phyloP scores from a whole-genome alignment of 2,888 invertebrate genomes.

The Yponomeuta evonymella region DNA sequence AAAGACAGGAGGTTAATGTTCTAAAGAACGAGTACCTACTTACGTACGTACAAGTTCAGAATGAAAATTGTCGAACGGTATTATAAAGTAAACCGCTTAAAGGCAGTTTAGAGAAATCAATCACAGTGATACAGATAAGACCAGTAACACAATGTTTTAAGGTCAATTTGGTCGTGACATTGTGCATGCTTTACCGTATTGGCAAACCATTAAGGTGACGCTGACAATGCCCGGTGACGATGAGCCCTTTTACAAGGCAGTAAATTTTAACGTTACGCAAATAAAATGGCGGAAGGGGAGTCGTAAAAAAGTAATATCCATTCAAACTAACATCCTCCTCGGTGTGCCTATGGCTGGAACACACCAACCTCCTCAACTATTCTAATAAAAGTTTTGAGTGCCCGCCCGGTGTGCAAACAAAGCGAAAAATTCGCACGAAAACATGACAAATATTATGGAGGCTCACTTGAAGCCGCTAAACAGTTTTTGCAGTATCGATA shows the following conservation, averaged over 20 bases:
- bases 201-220: neutral
- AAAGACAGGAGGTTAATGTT: neutral
- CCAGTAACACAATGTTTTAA: neutral
- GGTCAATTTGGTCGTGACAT: neutral
- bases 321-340: conserved; percentile 31
- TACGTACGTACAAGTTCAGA: too few relatives aligned
- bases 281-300: conserved; percentile 15
- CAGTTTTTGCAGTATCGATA: neutral
- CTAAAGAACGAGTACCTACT: neutral
- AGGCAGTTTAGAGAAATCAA: neutral
- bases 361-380: conserved; percentile 41
- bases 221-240: neutral
- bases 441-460: neutral
- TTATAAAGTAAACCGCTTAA: neutral
- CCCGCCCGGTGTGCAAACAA: conserved; percentile 24
- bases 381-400: conserved; percentile 58
- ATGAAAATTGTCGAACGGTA: neutral
- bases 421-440: conserved; percentile 3
- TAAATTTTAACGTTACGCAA: conserved; percentile 18
- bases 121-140: neutral
- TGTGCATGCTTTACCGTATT: neutral
- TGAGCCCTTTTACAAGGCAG: conserved; percentile 12
- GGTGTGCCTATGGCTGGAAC: conserved; percentile 31
- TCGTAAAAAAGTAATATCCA: conserved; percentile 47
- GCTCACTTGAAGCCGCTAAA: neutral